A percentile compares a stretch with the other conserved stretches of the same genome.
Evolutionary conservation across 2,797 vertebrate genomes (phyloP).

Genomic region (Cercopithecus mitis): DNA sequence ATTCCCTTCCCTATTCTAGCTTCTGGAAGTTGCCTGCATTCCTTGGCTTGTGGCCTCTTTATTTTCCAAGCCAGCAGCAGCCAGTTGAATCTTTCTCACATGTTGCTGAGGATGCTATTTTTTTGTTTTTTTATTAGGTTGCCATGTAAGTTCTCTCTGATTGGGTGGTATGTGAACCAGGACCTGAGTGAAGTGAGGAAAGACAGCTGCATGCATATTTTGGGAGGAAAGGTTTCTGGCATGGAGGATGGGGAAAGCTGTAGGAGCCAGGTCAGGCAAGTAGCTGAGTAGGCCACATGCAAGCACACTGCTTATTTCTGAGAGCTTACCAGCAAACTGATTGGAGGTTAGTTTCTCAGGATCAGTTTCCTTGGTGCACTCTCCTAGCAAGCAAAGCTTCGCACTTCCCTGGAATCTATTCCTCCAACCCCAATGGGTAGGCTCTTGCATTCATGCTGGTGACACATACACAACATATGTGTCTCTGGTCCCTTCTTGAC

Average conservation of each 20-base stretch:
- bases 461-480: no score
- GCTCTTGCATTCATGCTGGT: not conserved
- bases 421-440: not conserved
- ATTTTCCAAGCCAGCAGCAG: no score
- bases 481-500: not conserved
- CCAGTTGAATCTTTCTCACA: not conserved
- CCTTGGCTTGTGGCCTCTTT: not conserved
- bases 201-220: not conserved
- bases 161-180: not conserved
- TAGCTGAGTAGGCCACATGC: no score
- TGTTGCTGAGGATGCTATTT: not conserved
- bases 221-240: not conserved
- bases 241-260: not conserved
- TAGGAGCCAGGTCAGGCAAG: not conserved
- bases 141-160: not conserved
- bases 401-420: not conserved
- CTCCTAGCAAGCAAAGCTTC: not conserved
- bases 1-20: not conserved
- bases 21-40: not conserved
- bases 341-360: not conserved
- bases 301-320: not conserved
- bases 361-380: not conserved
- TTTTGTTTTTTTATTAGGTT: not conserved
- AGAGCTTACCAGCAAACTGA: not conserved
- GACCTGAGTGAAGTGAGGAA: not conserved